Conservation (phyloP, 2,113 vertebrate genomes). For the Labeo catla region DNA sequence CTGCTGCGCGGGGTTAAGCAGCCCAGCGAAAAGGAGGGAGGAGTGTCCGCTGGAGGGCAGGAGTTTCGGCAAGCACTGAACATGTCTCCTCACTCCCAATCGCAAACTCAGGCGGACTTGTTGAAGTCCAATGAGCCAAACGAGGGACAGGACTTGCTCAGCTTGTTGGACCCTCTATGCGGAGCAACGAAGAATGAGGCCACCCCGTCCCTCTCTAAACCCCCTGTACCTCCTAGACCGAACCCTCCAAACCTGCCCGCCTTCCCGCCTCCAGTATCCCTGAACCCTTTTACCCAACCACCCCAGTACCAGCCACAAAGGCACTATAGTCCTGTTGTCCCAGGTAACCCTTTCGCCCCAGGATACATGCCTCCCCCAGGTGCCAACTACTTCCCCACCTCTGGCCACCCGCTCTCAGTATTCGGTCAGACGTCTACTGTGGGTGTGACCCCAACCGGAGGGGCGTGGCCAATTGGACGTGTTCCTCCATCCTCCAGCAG, state of each 20-base stretch:
- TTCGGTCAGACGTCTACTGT: constrained; percentile 79
- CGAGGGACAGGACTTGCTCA: constrained; percentile 79
- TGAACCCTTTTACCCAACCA: constrained; percentile 85
- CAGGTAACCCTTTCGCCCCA: constrained; percentile 80
- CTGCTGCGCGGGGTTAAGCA: constrained; percentile 76
- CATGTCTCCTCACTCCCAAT: constrained; percentile 56
- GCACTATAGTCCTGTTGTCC: constrained; percentile 75
- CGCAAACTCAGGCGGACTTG: constrained; percentile 65
- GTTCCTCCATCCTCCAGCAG: constrained; percentile 64
- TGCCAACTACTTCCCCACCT: constrained; percentile 72
- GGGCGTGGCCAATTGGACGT: constrained; percentile 51
- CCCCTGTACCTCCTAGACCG: constrained; percentile 70
- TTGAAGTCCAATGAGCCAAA: constrained; percentile 75
- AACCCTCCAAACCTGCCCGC: constrained; percentile 70
- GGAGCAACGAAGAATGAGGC: constrained; percentile 12
- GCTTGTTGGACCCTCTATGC: constrained; percentile 87
- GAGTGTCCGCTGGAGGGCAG: constrained; percentile 65
- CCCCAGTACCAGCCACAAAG: constrained; percentile 71
- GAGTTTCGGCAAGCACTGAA: constrained; percentile 72
- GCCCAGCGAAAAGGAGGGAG: constrained; percentile 64
- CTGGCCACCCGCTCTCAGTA: constrained; percentile 73
- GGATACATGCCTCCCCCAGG: constrained; percentile 72
- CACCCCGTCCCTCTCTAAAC: constrained; percentile 54
- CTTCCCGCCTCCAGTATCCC: constrained; percentile 71
- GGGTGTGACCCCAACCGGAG: constrained; percentile 62